Base-by-base conservation (phyloP, 2,113 vertebrate species). In the Syngnathus scovelli region DNA sequence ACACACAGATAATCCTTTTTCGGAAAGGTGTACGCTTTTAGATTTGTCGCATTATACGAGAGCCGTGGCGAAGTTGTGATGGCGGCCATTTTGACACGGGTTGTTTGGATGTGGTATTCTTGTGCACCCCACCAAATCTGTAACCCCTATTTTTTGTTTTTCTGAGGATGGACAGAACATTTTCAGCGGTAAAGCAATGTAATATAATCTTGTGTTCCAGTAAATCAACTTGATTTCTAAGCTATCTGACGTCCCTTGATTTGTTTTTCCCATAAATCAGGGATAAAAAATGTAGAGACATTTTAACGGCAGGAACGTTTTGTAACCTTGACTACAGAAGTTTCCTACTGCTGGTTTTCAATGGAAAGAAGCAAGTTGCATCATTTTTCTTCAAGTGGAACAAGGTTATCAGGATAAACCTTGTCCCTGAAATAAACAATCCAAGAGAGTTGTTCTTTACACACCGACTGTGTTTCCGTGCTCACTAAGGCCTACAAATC, bases 1-100 rank as follows among this genome's bases (percentile, higher is more conserved):
- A 0, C 11, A 71, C 69, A 75, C 70, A 86, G 72, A 72, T 71
- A 58, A 71, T 79, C 54, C 55, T 87, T 89, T 90, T 90, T 33
- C 27, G 81, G 86, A 84, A 83, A 77, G 67, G 79, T 3, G 69
- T 68, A 68, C 44, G 64, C 61, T 75, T 85, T 78, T 88, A 84
- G 86, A 86, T 61, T 76, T 79, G 82, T 66, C 76, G 78, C 77
- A 77, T 70, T 69, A 65, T 78, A 64, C 64, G 16, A 61, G 48
- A 66, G 65, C 43, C 61, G 77, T 52, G 36, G 68, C 1, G 13
- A 58, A 33, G 6, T 15, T 36, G 36, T 16, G 0, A 68, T 74
- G 84, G 84, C 70, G 78, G 77, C 83, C 79, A 85, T 78, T 69
- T 41, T 81, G 75, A 87, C 79, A 78, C 64, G 33, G 49, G 67